phyloP scores from a whole-genome alignment of 2,888 invertebrate species.

The Stenichneumon culpator region DNA sequence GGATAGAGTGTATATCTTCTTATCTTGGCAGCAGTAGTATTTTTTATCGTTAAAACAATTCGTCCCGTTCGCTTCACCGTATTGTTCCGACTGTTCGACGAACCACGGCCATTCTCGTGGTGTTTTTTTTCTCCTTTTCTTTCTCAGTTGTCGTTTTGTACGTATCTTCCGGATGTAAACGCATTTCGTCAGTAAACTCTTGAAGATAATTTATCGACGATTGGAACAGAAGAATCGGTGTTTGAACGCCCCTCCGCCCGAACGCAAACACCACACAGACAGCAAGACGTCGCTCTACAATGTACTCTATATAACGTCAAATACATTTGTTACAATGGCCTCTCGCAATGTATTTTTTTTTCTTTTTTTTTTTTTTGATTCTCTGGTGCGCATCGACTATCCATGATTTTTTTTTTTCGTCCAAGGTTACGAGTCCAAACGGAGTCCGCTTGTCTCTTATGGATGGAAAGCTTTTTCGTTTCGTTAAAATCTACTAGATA shows the following conservation, averaged over 20 bases:
- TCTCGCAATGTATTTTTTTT: slow-evolving; percentile 60
- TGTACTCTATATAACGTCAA: slow-evolving; percentile 64
- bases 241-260: slow-evolving; percentile 12
- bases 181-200: slow-evolving; percentile 5
- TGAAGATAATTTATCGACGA: slow-evolving; percentile 17
- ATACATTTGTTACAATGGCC: slow-evolving; percentile 68
- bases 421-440: slow-evolving; percentile 19
- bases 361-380: slow-evolving; percentile 51
- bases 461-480: slow-evolving; percentile 65
- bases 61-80: not conserved
- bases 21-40: slow-evolving; percentile 60
- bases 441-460: slow-evolving; percentile 35
- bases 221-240: slow-evolving; percentile 26
- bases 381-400: slow-evolving; percentile 45
- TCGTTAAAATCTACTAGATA: slow-evolving; percentile 59
- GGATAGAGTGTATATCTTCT: slow-evolving; percentile 55
- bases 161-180: slow-evolving; percentile 13
- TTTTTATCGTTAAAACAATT: slow-evolving; percentile 28
- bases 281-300: slow-evolving; percentile 42
- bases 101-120: not conserved
- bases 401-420: slow-evolving; percentile 35
- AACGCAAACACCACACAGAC: slow-evolving; percentile 42
- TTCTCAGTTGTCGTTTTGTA: not conserved
- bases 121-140: not conserved
- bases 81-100: slow-evolving; percentile 9